Conservation (phyloP, 2,113 vertebrate species). For the Oncorhynchus keta region DNA sequence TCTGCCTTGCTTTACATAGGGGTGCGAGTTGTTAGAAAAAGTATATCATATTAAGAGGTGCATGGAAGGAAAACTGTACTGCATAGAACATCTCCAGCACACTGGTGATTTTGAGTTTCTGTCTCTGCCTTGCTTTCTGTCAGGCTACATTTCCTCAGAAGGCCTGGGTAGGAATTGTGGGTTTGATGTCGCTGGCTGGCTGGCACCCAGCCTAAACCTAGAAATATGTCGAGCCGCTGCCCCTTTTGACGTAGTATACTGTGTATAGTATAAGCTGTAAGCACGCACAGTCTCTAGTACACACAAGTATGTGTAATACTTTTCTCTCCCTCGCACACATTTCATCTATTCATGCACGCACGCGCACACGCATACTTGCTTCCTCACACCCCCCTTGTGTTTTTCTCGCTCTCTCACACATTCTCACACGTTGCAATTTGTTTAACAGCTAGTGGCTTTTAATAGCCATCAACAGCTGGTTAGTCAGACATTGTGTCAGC, state of each 20-base stretch:
- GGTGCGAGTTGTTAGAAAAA: too few species aligned
- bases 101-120: too few species aligned
- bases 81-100: too few species aligned
- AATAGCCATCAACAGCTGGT: slow-evolving; percentile 13
- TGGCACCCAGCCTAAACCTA: neutral
- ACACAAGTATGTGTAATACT: neutral
- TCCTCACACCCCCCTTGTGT: neutral
- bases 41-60: too few species aligned
- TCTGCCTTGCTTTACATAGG: neutral
- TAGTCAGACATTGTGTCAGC: neutral
- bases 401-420: neutral
- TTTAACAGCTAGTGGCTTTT: slow-evolving; percentile 10
- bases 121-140: slow-evolving; percentile 7
- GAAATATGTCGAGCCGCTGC: slow-evolving; percentile 6
- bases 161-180: neutral
- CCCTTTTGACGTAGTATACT: neutral
- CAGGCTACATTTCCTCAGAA: slow-evolving; percentile 12
- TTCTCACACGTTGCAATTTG: neutral
- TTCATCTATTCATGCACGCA: neutral
- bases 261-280: neutral
- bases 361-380: neutral
- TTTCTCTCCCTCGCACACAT: neutral
- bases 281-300: slow-evolving; percentile 1
- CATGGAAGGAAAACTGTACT: too few species aligned
- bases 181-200: slow-evolving; percentile 8